Conservation (phyloP, 2,888 invertebrate genomes). For the Conistra vaccinii region DNA sequence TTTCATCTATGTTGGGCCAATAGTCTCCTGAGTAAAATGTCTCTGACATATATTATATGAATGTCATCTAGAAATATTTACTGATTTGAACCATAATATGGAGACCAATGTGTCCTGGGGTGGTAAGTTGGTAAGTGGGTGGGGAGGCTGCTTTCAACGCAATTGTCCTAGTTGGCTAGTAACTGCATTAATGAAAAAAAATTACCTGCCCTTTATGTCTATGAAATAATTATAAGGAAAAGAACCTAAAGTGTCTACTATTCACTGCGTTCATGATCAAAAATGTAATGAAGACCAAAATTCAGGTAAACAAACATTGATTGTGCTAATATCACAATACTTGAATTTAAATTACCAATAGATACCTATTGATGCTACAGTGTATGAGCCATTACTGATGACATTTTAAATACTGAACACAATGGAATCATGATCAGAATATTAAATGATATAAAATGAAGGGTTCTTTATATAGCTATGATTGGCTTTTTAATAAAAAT, state of each 20-base stretch:
- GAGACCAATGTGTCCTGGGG: background rate
- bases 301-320: background rate
- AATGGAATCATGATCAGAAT: slow-evolving; percentile 59
- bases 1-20: background rate
- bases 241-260: background rate
- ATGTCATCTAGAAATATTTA: background rate
- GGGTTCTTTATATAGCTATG: slow-evolving; percentile 32
- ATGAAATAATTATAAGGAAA: background rate
- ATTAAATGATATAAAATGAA: slow-evolving; percentile 39
- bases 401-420: slow-evolving; percentile 48
- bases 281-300: slow-evolving; percentile 5
- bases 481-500: slow-evolving; percentile 27
- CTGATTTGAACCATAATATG: background rate
- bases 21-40: background rate
- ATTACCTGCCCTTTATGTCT: background rate
- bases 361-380: slow-evolving; percentile 12
- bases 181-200: background rate
- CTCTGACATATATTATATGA: no score
- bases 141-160: background rate
- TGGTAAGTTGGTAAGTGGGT: no score
- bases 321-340: slow-evolving; percentile 21
- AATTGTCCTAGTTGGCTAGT: background rate
- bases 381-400: slow-evolving; percentile 40
- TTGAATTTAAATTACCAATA: slow-evolving; percentile 45
- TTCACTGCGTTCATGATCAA: slow-evolving; percentile 14